Conservation (phyloP, 2,113 vertebrate species). For the Ellobius talpinus region DNA sequence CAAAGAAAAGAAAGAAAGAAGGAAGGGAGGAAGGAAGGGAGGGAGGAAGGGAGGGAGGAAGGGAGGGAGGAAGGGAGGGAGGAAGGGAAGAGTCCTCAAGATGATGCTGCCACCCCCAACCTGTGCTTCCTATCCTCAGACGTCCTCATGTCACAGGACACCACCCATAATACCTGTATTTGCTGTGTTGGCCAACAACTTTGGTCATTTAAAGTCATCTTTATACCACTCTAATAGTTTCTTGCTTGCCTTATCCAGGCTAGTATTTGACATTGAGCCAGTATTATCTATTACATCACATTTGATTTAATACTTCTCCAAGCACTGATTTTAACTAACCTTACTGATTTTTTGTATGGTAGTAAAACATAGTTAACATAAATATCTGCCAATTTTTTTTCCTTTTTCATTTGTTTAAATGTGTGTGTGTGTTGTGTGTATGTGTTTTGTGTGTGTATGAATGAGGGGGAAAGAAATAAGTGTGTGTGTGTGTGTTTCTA, state of each 20-base stretch:
- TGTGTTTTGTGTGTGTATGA: background rate
- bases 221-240: background rate
- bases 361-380: background rate
- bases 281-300: background rate
- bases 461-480: background rate
- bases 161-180: background rate
- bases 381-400: background rate
- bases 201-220: background rate
- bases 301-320: background rate
- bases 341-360: background rate
- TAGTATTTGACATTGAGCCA: background rate
- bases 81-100: background rate
- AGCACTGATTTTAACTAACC: background rate
- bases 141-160: background rate
- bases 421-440: background rate
- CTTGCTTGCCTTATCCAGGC: conserved; percentile 15
- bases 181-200: background rate
- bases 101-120: background rate
- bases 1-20: too few species aligned
- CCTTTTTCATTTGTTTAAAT: background rate
- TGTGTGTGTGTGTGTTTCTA: too few species aligned
- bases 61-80: too few species aligned
- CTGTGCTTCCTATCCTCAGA: background rate
- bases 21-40: background rate
- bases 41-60: too few species aligned